Conservation (phyloP, 2,113 vertebrate genomes). For the Fregata magnificens region DNA sequence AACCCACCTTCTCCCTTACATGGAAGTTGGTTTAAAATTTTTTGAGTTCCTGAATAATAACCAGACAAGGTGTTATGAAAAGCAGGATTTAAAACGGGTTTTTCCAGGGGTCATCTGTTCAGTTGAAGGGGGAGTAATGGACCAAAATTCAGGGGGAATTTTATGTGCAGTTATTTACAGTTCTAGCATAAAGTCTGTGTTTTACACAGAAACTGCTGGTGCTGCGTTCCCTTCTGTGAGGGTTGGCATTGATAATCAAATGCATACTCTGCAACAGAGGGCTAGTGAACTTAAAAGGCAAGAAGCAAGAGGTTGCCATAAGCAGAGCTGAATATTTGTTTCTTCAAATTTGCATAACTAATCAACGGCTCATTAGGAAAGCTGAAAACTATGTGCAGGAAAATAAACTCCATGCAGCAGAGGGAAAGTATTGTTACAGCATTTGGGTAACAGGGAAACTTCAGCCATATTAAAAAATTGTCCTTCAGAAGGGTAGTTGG, state of each 20-base stretch:
- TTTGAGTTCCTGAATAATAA: not conserved
- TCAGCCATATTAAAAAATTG: not conserved
- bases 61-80: not conserved
- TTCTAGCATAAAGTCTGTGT: not conserved
- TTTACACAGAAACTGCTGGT: not conserved
- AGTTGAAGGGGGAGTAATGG: not conserved
- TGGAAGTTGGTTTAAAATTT: not conserved
- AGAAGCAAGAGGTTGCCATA: not conserved
- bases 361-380: not conserved
- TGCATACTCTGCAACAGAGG: not conserved
- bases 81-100: not conserved
- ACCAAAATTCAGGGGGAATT: not conserved
- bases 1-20: not conserved
- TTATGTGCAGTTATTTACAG: not conserved
- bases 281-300: not conserved
- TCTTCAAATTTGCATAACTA: not conserved
- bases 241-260: not conserved
- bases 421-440: not conserved
- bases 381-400: not conserved
- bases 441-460: not conserved
- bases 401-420: not conserved
- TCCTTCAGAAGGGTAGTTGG: not conserved
- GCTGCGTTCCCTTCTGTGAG: not conserved
- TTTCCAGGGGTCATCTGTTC: not conserved
- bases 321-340: not conserved